A percentile compares a stretch with the other conserved stretches of the same genome.
Conservation (phyloP, 2,797 vertebrate species). For the Peromyscus aztecus region DNA sequence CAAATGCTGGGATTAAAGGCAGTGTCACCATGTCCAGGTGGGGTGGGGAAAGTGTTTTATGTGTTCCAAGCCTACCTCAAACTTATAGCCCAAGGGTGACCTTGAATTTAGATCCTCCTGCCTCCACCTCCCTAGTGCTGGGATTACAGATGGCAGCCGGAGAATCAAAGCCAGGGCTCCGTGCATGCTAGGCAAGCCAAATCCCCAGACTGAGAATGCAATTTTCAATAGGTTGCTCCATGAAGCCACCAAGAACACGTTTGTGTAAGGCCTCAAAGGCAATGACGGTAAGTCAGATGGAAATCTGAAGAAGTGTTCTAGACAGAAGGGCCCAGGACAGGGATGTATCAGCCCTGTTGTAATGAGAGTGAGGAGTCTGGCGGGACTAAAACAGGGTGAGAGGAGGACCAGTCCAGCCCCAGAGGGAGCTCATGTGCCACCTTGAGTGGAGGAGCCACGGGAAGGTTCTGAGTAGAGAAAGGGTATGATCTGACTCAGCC, state of each 20-base stretch:
- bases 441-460: not conserved
- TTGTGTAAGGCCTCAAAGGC: not conserved
- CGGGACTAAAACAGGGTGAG: not conserved
- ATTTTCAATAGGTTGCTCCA: conserved; percentile 18
- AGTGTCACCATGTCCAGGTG: not conserved
- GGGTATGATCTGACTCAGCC: not conserved
- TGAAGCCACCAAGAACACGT: not conserved
- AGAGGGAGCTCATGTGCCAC: not conserved
- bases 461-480: not conserved
- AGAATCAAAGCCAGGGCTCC: not conserved
- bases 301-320: conserved; percentile 17
- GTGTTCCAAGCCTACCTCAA: not conserved
- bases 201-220: not conserved
- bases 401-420: not conserved
- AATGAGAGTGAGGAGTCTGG: not conserved
- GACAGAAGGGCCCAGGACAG: conserved; percentile 17
- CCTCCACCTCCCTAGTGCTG: not conserved
- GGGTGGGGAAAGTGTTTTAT: not conserved
- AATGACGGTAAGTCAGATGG: not conserved
- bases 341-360: not conserved
- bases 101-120: not conserved
- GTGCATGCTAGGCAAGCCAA: not conserved
- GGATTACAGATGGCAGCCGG: not conserved
- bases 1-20: not conserved
- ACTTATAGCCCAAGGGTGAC: not conserved